A percentile compares a stretch with the other conserved stretches of the same genome.
phyloP scores from a whole-genome alignment of 2,888 invertebrate genomes.

The Blera fallax region DNA sequence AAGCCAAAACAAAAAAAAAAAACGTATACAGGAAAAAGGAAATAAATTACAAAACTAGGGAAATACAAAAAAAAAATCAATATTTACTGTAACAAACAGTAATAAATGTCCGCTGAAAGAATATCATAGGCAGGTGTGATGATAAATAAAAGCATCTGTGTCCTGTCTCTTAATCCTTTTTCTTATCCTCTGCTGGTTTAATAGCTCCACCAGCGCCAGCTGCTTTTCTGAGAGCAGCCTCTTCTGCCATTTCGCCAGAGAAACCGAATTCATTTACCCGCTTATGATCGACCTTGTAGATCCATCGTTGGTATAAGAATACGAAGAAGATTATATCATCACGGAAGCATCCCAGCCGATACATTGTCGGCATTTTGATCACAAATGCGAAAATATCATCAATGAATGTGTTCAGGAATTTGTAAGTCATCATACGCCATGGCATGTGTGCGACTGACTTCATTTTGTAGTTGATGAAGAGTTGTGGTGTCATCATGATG shows the following conservation, averaged over 20 bases:
- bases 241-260: slow-evolving; percentile 90
- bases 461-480: slow-evolving; percentile 99
- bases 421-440: slow-evolving; percentile 99
- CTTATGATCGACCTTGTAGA: slow-evolving; percentile 97
- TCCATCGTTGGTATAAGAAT: slow-evolving; percentile 99
- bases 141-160: slow-evolving; percentile 16
- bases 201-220: slow-evolving; percentile 46
- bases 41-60: slow-evolving; percentile 65
- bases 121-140: slow-evolving; percentile 44
- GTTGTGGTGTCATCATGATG: slow-evolving; percentile 99
- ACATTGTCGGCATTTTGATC: slow-evolving; percentile 99
- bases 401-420: slow-evolving; percentile 99
- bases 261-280: slow-evolving; percentile 99
- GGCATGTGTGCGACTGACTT: slow-evolving; percentile 99
- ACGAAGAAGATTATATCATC: slow-evolving; percentile 99
- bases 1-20: slow-evolving; percentile 1
- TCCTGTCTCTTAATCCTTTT: slow-evolving; percentile 77
- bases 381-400: slow-evolving; percentile 99
- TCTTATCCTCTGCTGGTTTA: slow-evolving; percentile 79
- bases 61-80: slow-evolving; percentile 49
- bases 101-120: slow-evolving; percentile 47
- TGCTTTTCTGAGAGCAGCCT: slow-evolving; percentile 74
- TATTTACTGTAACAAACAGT: slow-evolving; percentile 56
- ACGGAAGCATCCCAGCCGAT: slow-evolving; percentile 98
- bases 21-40: slow-evolving; percentile 19